Evolutionary conservation across 1,140 invertebrate genomes (phyloP), one percentile per base, ranked within the genome.

Genomic region (Laupala kohalensis): DNA sequence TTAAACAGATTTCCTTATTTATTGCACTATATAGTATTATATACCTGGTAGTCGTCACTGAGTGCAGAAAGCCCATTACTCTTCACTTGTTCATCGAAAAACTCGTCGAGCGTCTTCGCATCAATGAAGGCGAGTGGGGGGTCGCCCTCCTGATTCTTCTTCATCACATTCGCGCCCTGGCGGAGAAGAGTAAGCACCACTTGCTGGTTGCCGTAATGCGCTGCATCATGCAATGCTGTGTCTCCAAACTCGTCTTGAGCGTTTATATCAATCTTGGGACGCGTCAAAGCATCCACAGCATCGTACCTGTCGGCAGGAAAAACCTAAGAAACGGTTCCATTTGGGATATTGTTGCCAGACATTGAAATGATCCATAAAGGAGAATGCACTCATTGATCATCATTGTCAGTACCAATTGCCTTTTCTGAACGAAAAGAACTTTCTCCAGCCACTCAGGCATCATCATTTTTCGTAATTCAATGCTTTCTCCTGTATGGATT

Each of bases 171-270:
- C 25, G 90, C 88, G 24, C 91, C 90, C 70, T 84, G 83, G 26
- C 84, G 79, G 3, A 93, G 77, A 24, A 93, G 77, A 25, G 85
- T 78, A 53, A 86, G 77, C 5, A 89, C 83, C 0, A 85, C 86
- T 63, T 86, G 81, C 26, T 80, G 78, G 74, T 88, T 85, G 12
- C 86, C 86, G 74, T 86, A 86, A 76, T 87, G 86, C 13, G 89
- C 87, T 0, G 93, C 92, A 78, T 93, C 94, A 80, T 95, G 92
- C 13, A 95, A 80, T 0, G 91, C 86, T 2, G 89, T 89, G 25
- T 85, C 76, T 15, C 86, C 84, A 71, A 71, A 72, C 73, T 77
- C 79, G 75, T 91, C 88, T 2, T 84, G 82, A 64, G 86, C 80
- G 76, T 90, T 91, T 0, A 87, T 84, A 74, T 89, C 85, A 24